Percentiles rank a stretch among this genome's conserved stretches.
These are phyloP conservation scores for Cirrhinus mrigala DNA, from an alignment of 2,797 vertebrate species.

Conservation along the genomic window DNA sequence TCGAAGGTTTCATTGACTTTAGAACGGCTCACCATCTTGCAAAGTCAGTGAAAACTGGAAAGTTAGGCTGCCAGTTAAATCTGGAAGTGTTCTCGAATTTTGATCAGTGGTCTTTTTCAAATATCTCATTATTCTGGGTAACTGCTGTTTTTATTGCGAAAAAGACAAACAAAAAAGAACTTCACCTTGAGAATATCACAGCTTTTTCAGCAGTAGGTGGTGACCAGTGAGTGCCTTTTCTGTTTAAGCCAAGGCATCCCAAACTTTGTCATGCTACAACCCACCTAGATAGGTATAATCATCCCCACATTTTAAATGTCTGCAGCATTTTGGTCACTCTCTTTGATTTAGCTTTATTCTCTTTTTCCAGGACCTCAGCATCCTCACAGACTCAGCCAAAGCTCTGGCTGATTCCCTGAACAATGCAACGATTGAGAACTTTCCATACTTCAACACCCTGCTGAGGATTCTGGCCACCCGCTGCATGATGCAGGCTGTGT, in stretches of 20 bases:
- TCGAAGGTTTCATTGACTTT: no score
- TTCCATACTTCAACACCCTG: slow-evolving; percentile 92
- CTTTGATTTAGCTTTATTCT: neutral
- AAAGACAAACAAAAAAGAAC: neutral
- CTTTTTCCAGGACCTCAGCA: slow-evolving; percentile 80
- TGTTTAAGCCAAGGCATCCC: neutral
- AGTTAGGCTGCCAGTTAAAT: no score
- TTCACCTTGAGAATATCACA: neutral
- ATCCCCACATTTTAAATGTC: neutral
- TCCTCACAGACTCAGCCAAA: slow-evolving; percentile 93
- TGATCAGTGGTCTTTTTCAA: no score
- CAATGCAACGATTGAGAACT: slow-evolving; percentile 80
- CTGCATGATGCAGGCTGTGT: slow-evolving; percentile 99
- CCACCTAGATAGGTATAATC: neutral
- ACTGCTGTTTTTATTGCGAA: no score
- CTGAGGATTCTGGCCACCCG: slow-evolving; percentile 94
- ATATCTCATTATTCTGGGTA: no score
- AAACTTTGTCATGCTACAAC: neutral
- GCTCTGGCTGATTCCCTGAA: slow-evolving; percentile 93
- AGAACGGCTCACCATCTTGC: no score
- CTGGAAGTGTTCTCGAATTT: no score
- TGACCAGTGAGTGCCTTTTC: neutral
- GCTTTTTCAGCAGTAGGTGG: neutral
- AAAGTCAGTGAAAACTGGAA: no score
- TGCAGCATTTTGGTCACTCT: neutral